Evolutionary conservation across 2,888 invertebrate genomes (phyloP), one percentile per base, ranked within the genome.

Genomic region (Stictocephala bisonia): DNA sequence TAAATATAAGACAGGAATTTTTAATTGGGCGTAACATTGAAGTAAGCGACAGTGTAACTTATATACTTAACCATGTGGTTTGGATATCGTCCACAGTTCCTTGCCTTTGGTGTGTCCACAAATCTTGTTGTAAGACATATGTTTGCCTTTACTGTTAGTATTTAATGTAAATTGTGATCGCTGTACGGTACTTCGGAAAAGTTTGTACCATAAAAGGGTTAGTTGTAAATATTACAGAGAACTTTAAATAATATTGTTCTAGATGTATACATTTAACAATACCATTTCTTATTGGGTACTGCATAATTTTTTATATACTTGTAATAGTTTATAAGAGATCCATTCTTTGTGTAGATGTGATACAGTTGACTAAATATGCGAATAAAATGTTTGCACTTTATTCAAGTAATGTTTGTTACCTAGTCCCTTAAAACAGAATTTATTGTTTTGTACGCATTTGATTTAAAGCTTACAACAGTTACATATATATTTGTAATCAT

Each of bases 351-450:
- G 60, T 60, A 60, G 64, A 41, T 64, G 64, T 64, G 64, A 22
- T 64, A 44, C 31, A 15, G 44, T 64, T 64, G 40, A 64, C 22
- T 44, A 44, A 64, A 64, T 22, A 44, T 64, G 64, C 44, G 64
- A 64, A 64, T 64, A 64, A 64, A 64, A 64, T 64, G 64, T 64
- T 64, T 64, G 64, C 64, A 64, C 64, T 44, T 60, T 15, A 64
- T 22, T 29, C n/a, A n/a, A n/a, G n/a, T n/a, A n/a, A n/a, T n/a
- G n/a, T n/a, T n/a, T n/a, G n/a, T n/a, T n/a, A n/a, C n/a, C n/a
- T n/a, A n/a, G n/a, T n/a, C n/a, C n/a, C n/a, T n/a, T n/a, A n/a
- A n/a, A n/a, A n/a, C n/a, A n/a, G n/a, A n/a, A n/a, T n/a, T n/a
- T n/a, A n/a, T n/a, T n/a, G n/a, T n/a, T n/a, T n/a, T n/a, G n/a